A percentile compares a stretch with the other conserved stretches of the same genome.
phyloP scores from a whole-genome alignment of 1,140 invertebrate species.

The Steinernema khuongi region DNA sequence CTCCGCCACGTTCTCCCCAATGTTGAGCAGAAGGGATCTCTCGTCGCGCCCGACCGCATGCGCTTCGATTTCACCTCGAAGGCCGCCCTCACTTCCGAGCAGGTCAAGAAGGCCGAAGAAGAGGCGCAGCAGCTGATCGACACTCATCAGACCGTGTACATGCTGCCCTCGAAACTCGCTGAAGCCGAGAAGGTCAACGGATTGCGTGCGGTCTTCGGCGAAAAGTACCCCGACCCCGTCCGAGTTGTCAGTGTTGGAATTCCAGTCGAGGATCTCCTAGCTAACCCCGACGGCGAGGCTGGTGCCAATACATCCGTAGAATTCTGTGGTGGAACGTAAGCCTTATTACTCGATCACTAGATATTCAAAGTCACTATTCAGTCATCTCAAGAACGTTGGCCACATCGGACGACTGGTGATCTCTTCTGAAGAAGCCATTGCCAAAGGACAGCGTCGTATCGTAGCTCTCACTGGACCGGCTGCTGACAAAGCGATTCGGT shows the following conservation, averaged over 20 bases:
- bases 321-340: constrained; percentile 94
- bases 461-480: constrained; percentile 81
- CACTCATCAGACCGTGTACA: constrained; percentile 77
- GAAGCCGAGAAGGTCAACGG: constrained; percentile 83
- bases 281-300: constrained; percentile 72
- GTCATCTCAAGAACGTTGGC: constrained; percentile 77
- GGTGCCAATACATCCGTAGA: constrained; percentile 87
- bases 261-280: constrained; percentile 79
- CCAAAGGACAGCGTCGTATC: constrained; percentile 93
- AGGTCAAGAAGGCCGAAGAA: constrained; percentile 76
- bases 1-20: constrained; percentile 79
- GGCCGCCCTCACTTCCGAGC: constrained; percentile 75
- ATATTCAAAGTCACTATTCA: constrained; percentile 52
- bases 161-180: constrained; percentile 76
- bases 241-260: constrained; percentile 89
- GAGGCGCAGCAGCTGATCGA: constrained; percentile 73
- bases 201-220: constrained; percentile 94
- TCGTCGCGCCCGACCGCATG: constrained; percentile 93
- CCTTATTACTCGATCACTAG: constrained; percentile 1
- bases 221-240: constrained; percentile 97
- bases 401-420: constrained; percentile 93
- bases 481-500: constrained; percentile 48
- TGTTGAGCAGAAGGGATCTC: constrained; percentile 91
- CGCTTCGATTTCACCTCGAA: constrained; percentile 97
- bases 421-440: constrained; percentile 93